Conservation (phyloP, 30 jellyfish, hydroid and myxozoan species). For the Turritopsis dohrnii region DNA sequence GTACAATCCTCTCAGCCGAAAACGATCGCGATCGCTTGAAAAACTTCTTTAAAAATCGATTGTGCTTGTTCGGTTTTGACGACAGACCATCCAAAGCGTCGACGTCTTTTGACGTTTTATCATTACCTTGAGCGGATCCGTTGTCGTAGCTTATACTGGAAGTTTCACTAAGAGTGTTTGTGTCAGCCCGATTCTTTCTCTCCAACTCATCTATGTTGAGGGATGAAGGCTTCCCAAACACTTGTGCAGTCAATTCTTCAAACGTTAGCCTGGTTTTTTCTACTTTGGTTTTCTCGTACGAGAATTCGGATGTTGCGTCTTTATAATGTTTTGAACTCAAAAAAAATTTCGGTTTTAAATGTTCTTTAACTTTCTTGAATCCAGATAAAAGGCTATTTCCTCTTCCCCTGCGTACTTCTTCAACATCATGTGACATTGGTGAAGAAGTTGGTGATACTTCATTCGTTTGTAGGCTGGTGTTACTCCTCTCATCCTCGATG, state of each 20-base stretch:
- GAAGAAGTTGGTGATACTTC: background rate
- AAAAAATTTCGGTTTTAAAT: background rate
- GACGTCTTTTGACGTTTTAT: background rate
- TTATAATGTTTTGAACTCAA: conserved; percentile 9
- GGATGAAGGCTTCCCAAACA: background rate
- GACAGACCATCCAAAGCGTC: background rate
- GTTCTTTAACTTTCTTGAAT: conserved; percentile 16
- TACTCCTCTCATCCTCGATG: background rate
- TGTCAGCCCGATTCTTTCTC: background rate
- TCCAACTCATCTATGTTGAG: background rate
- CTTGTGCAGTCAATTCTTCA: conserved; percentile 11
- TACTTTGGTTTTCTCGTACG: background rate
- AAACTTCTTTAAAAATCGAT: background rate
- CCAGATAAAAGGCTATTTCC: conserved; percentile 17
- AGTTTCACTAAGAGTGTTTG: background rate
- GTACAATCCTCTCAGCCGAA: background rate
- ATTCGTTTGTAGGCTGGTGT: background rate
- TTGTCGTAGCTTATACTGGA: background rate
- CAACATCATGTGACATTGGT: background rate
- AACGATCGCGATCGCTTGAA: conserved; percentile 8
- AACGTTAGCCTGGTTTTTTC: background rate
- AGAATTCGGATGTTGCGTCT: conserved; percentile 25
- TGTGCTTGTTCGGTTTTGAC: conserved; percentile 1
- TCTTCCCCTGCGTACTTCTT: background rate
- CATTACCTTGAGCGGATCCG: background rate